Evolutionary conservation across 1,140 invertebrate genomes (phyloP), one percentile per base, ranked within the genome.

Genomic region (Drosophila quadrilineata): DNA sequence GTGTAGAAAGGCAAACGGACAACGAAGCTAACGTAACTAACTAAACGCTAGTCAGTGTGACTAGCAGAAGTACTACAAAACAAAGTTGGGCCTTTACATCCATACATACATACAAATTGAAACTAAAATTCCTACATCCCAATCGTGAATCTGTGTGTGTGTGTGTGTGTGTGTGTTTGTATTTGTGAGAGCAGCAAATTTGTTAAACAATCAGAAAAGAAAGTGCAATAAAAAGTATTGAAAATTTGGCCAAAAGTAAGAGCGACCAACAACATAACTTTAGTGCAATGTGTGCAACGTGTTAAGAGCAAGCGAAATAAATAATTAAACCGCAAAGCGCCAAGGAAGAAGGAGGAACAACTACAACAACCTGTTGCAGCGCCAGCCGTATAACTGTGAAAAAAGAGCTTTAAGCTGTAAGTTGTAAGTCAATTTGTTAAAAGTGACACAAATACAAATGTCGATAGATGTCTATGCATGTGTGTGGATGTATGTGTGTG

Each of bases 221-320:
- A 82, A 82, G 77, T 82, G 77, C 77, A 82, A 82, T 82, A 84
- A 82, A 82, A 60, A 63, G 22, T 67, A 38, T 50, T 68, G 59
- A 68, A 68, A 68, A 63, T 41, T 33, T 48, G 31, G n/a, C n/a
- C 12, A 24, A 57, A 19, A 54, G 33, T 8, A 36, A 52, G 10
- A 54, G 41, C 36, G 31, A 31, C 16, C 48, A 60, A 65, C 66
- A 70, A 71, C 53, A 75, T 71, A n/a, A n/a, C n/a, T n/a, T n/a
- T n/a, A 82, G 77, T 82, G 76, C 76, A 84, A 70, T 77, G 76
- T 73, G 59, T 76, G 68, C 56, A 76, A 71, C 41, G 73, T 75
- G 67, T 75, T 72, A 33, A 60, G 14, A 56, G 36, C 48, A 64
- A 60, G 56, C 49, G 21, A 46, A 43, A 29, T 17, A 65, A 63